A percentile compares a stretch with the other conserved stretches of the same genome.
Conservation (phyloP, 2,797 vertebrate genomes). For the Benthosema pterotum region DNA sequence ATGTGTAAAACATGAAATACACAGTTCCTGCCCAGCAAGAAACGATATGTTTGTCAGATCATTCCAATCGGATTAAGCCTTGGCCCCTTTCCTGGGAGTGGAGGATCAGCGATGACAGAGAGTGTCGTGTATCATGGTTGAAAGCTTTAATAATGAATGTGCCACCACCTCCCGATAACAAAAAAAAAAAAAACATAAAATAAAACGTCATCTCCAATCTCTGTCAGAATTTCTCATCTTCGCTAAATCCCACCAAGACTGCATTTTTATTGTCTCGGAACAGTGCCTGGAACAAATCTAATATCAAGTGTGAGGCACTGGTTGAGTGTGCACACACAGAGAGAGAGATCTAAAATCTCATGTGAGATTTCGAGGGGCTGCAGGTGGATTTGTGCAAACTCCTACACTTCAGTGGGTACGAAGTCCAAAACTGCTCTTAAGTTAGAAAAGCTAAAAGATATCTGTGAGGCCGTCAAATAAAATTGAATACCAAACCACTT, state of each 20-base stretch:
- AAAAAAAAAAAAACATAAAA: conserved; percentile 27
- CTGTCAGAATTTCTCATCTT: conserved; percentile 46
- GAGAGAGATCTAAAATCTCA: conserved; percentile 29
- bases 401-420: conserved; percentile 8
- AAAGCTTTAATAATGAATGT: conserved; percentile 60
- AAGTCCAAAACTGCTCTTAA: conserved; percentile 13
- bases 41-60: conserved; percentile 55
- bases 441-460: neutral
- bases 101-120: conserved; percentile 28
- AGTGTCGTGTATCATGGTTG: conserved; percentile 38
- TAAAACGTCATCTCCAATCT: conserved; percentile 48
- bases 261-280: conserved; percentile 46
- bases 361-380: conserved; percentile 46
- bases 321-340: conserved; percentile 22
- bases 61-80: conserved; percentile 65
- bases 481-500: too few relatives aligned
- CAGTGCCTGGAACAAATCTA: conserved; percentile 41
- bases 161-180: conserved; percentile 47
- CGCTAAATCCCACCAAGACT: conserved; percentile 45
- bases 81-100: conserved; percentile 39
- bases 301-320: conserved; percentile 33
- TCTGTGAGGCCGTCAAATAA: too few relatives aligned
- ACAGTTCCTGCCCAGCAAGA: too few relatives aligned
- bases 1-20: too few relatives aligned
- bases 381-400: conserved; percentile 37